phyloP scores from a whole-genome alignment of 2,797 vertebrate species.

The Typhlichthys subterraneus region DNA sequence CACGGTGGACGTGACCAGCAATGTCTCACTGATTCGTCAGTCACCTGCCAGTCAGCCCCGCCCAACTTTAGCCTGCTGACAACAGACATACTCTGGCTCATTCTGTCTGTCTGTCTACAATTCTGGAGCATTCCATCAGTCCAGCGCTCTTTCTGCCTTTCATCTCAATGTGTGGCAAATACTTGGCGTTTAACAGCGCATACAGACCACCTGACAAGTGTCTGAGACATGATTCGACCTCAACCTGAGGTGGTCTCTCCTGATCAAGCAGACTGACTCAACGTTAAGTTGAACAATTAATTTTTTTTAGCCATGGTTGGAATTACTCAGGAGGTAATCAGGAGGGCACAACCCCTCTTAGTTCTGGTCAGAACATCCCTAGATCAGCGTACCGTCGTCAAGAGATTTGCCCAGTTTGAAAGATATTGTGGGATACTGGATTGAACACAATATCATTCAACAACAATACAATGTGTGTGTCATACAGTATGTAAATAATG shows the following conservation, averaged over 20 bases:
- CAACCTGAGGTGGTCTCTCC: conserved; percentile 29
- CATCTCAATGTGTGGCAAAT: neutral
- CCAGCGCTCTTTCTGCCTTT: conserved; percentile 13
- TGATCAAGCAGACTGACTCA: conserved; percentile 27
- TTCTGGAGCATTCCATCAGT: neutral
- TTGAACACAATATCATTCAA: too few relatives aligned
- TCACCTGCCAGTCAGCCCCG: conserved; percentile 63
- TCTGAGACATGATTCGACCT: conserved; percentile 18
- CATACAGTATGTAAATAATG: too few relatives aligned
- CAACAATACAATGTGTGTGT: too few relatives aligned
- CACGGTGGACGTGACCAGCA: conserved; percentile 60
- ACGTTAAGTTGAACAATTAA: conserved; percentile 8
- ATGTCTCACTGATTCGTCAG: conserved; percentile 59
- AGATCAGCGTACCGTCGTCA: too few relatives aligned
- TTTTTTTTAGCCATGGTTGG: too few relatives aligned
- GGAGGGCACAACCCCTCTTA: too few relatives aligned
- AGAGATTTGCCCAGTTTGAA: too few relatives aligned
- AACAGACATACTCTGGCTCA: conserved; percentile 19
- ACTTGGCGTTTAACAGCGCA: neutral
- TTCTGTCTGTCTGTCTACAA: conserved; percentile 23
- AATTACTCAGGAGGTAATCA: too few relatives aligned
- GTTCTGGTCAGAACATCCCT: too few relatives aligned
- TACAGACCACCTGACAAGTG: conserved; percentile 23
- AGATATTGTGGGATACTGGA: too few relatives aligned
- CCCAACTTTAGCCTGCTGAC: conserved; percentile 43